phyloP scores from a whole-genome alignment of 2,797 vertebrate genomes.

The Thripadectes ignobilis region DNA sequence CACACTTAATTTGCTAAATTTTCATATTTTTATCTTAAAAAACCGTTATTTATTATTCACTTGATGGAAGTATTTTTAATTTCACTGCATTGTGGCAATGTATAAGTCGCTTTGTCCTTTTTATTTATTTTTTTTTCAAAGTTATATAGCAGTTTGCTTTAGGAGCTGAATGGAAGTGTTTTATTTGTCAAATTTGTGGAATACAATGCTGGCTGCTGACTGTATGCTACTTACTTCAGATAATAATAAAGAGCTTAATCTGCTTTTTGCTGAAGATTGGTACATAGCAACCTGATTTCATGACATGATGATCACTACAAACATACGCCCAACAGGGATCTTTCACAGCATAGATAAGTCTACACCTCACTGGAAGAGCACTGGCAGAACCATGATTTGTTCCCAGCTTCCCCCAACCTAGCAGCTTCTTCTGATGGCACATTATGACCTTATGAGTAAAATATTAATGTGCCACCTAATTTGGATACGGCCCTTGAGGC shows the following conservation, averaged over 20 bases:
- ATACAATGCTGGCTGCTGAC: background rate
- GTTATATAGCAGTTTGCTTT: background rate
- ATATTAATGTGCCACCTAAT: background rate
- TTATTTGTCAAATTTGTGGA: conserved; percentile 2
- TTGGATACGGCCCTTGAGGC: background rate
- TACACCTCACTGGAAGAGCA: background rate
- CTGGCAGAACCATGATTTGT: background rate
- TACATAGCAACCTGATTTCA: background rate
- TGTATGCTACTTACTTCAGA: background rate
- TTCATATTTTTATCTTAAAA: background rate
- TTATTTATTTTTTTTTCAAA: background rate
- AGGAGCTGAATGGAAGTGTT: background rate
- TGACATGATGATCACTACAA: background rate
- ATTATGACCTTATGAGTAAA: background rate
- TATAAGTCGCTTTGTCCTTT: background rate
- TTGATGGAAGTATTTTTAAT: background rate
- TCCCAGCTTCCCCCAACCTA: background rate
- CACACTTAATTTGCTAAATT: background rate
- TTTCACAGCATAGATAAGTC: background rate
- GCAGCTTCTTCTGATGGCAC: background rate
- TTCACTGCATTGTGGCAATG: background rate
- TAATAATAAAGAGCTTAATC: background rate
- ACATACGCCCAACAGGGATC: background rate
- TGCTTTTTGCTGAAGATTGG: background rate
- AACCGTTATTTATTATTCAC: background rate